A percentile compares a stretch with the other conserved stretches of the same genome.
Evolutionary conservation across 2,113 vertebrate species (phyloP).

Genomic region (Lepus americanus): DNA sequence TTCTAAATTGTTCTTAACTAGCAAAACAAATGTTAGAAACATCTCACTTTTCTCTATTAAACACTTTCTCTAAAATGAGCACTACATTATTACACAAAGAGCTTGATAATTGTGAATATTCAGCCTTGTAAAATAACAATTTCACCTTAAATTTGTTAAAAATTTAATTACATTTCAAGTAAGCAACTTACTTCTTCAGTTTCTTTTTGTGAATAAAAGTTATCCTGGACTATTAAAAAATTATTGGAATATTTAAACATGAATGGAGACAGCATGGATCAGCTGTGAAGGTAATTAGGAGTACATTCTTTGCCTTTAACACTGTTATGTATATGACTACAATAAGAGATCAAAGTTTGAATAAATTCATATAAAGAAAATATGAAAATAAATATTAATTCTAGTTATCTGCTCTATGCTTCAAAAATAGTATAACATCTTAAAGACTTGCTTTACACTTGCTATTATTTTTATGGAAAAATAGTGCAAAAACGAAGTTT

Average conservation of each 20-base stretch:
- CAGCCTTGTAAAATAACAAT: constrained; percentile 69
- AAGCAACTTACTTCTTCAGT: constrained; percentile 76
- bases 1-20: constrained; percentile 61
- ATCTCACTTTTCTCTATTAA: neutral
- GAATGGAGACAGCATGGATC: constrained; percentile 49
- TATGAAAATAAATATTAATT: neutral
- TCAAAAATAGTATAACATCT: neutral
- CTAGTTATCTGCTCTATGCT: neutral
- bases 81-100: neutral
- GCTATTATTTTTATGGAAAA: neutral
- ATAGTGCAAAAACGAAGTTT: neutral
- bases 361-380: neutral
- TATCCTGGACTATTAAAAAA: constrained; percentile 4
- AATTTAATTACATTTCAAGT: constrained; percentile 84
- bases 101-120: constrained; percentile 70
- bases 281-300: constrained; percentile 58
- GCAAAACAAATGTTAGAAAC: constrained; percentile 70
- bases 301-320: neutral
- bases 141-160: constrained; percentile 74
- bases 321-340: rapidly evolving
- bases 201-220: constrained; percentile 73
- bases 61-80: constrained; percentile 54
- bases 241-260: constrained; percentile 71
- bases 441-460: neutral
- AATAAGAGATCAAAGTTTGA: neutral